Conservation (phyloP, 2,113 vertebrate genomes). For the Esox niger region DNA sequence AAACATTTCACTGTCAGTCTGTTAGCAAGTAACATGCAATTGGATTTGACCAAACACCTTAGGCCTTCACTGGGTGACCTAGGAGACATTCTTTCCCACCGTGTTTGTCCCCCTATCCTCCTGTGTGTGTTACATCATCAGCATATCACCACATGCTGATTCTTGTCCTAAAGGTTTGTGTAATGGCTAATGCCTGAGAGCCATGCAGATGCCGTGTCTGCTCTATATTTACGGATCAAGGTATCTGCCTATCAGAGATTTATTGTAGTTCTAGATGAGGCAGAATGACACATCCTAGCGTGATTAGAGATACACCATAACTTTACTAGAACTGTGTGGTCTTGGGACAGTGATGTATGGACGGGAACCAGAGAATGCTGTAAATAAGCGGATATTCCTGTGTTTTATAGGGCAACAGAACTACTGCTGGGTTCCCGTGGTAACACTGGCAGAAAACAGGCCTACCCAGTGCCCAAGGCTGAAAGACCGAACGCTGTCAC, state of each 20-base stretch:
- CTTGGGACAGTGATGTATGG: slow-evolving; percentile 6
- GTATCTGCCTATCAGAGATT: slow-evolving; percentile 33
- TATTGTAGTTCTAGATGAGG: slow-evolving; percentile 20
- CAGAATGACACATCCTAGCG: slow-evolving; percentile 12
- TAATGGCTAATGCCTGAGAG: slow-evolving; percentile 6
- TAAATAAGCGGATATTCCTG: slow-evolving; percentile 37
- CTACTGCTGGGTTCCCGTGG: slow-evolving; percentile 5
- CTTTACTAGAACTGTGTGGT: background rate
- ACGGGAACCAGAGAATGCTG: slow-evolving; percentile 17
- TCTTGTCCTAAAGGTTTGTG: slow-evolving; percentile 5
- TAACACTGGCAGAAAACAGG: slow-evolving; percentile 1
- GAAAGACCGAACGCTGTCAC: slow-evolving; percentile 4
- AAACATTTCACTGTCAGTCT: too few species aligned
- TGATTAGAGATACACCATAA: background rate
- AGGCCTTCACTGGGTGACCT: too few species aligned
- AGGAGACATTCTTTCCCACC: background rate
- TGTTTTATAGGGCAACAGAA: slow-evolving; percentile 21
- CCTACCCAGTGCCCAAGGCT: background rate
- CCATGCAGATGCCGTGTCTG: background rate
- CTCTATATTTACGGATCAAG: slow-evolving; percentile 18
- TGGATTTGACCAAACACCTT: too few species aligned
- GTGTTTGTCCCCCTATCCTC: background rate
- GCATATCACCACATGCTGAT: slow-evolving; percentile 2
- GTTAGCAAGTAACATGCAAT: too few species aligned
- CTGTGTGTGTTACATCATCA: background rate